Base-by-base conservation (phyloP, 2,113 vertebrate genomes). In the Cichladusa arquata region DNA sequence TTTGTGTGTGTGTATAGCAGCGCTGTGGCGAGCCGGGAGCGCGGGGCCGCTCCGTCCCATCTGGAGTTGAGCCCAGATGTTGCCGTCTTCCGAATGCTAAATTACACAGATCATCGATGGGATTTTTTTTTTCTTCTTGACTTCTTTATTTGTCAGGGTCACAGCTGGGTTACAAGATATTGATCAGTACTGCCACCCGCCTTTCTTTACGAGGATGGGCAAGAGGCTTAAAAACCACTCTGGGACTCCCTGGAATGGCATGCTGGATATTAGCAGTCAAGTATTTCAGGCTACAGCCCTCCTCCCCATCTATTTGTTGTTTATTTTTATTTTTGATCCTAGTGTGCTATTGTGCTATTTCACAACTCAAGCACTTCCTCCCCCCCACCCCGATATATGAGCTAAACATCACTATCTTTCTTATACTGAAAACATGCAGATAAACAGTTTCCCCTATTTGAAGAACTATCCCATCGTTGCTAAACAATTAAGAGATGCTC, bases 241-340 rank as follows among this genome's bases (percentile, higher is more conserved):
- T 90, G 96, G 93, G 95, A 95, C 95, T 96, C 94, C 66, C 88
- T 97, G 97, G 96, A 96, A 95, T 89, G 89, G 95, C 86, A 97
- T 91, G 88, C 78, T 76, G 88, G 79, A 95, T 97, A 94, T 97
- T 93, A 95, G 66, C 88, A 91, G 88, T 95, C 77, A 87, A 97
- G 71, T 92, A 86, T 96, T 96, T 86, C 44, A 74, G 92, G 93
- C 80, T 91, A 78, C 84, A 86, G 64, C 62, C 57, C 67, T 86
- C 16, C 38, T 72, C 71, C 91, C 6, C 0, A 5, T 34, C 51
- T 81, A 1, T 71, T 82, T 76, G 14, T 51, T 86, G 23, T 13
- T n/a, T 34, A 45, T 70, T 78, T 64, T 70, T 56, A n/a, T 74
- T 91, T 91, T 70, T 28, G 42, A 65, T 40, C 29, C 5, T 15